These are phyloP conservation scores for Hippocampus abdominalis DNA, from an alignment of 2,113 vertebrate species.

Conservation along the genomic window DNA sequence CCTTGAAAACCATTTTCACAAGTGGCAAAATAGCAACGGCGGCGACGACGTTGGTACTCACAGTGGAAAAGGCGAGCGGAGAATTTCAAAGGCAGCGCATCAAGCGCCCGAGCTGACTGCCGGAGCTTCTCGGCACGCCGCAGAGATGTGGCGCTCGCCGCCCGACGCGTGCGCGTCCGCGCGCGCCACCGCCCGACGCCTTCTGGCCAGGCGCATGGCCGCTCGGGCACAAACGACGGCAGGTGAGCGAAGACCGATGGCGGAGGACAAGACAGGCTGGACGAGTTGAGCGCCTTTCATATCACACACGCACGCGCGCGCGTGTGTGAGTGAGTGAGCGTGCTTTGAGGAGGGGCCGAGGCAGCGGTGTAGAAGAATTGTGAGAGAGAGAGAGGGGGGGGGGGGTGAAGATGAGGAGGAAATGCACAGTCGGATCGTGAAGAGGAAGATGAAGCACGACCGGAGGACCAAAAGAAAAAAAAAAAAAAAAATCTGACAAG, in stretches of 20 bases:
- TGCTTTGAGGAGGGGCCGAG: slow-evolving; percentile 31
- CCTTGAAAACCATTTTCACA: background rate
- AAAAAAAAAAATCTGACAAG: too few species aligned
- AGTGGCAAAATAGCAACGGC: background rate
- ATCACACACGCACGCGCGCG: background rate
- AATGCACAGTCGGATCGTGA: background rate
- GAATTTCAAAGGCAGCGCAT: slow-evolving; percentile 13
- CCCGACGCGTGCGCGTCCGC: background rate
- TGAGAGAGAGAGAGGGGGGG: background rate
- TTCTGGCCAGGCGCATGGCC: too few species aligned
- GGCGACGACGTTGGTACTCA: slow-evolving; percentile 7
- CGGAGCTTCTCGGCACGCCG: slow-evolving; percentile 17
- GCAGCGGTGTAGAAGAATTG: background rate
- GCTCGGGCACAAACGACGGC: too few species aligned
- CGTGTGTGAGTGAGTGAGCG: background rate
- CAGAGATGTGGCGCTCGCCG: slow-evolving; percentile 9
- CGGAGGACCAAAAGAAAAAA: background rate
- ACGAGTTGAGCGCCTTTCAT: slow-evolving; percentile 1
- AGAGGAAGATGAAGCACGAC: background rate
- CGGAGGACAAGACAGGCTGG: slow-evolving; percentile 12
- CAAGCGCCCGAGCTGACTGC: slow-evolving; percentile 20
- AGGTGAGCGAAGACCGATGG: slow-evolving; percentile 8
- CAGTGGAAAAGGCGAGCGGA: slow-evolving; percentile 13
- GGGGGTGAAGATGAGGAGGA: background rate
- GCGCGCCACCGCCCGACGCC: too few species aligned